phyloP scores from a whole-genome alignment of 1,140 invertebrate genomes.

The Palaemon carinicauda region DNA sequence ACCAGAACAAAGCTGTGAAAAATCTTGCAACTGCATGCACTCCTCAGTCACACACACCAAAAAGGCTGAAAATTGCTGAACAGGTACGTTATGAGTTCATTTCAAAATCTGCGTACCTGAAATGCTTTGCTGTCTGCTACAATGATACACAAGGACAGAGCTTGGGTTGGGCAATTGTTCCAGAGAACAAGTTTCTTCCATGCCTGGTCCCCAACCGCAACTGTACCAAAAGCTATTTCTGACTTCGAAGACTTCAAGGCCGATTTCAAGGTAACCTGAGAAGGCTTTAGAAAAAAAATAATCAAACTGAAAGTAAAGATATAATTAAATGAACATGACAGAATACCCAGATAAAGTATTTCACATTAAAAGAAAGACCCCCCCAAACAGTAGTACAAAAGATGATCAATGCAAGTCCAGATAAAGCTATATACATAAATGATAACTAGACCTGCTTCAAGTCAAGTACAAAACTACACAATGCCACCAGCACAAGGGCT shows the following conservation, averaged over 20 bases:
- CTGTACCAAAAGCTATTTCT: slow-evolving; percentile 24
- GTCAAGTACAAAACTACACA: too few relatives aligned
- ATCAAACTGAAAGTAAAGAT: not conserved
- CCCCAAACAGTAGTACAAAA: too few relatives aligned
- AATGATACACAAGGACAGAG: not conserved
- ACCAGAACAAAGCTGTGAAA: too few relatives aligned
- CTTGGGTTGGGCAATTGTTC: slow-evolving; percentile 12
- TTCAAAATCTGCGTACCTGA: not conserved
- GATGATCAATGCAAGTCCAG: too few relatives aligned
- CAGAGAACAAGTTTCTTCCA: slow-evolving; percentile 17
- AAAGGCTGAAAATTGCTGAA: too few relatives aligned
- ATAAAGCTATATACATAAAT: too few relatives aligned
- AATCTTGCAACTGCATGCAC: too few relatives aligned
- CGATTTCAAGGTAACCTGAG: not conserved
- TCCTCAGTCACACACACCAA: too few relatives aligned
- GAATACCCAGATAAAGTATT: not conserved
- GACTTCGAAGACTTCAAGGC: slow-evolving; percentile 31
- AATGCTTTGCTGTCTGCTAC: slow-evolving; percentile 19
- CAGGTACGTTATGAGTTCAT: too few relatives aligned
- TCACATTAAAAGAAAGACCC: too few relatives aligned
- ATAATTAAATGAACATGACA: not conserved
- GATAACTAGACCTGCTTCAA: not conserved
- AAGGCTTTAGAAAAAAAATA: too few relatives aligned
- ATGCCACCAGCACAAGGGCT: not conserved
- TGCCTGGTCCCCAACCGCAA: not conserved